These are phyloP conservation scores for Chaetura pelagica DNA, from an alignment of 2,113 vertebrate genomes.

Conservation along the genomic window DNA sequence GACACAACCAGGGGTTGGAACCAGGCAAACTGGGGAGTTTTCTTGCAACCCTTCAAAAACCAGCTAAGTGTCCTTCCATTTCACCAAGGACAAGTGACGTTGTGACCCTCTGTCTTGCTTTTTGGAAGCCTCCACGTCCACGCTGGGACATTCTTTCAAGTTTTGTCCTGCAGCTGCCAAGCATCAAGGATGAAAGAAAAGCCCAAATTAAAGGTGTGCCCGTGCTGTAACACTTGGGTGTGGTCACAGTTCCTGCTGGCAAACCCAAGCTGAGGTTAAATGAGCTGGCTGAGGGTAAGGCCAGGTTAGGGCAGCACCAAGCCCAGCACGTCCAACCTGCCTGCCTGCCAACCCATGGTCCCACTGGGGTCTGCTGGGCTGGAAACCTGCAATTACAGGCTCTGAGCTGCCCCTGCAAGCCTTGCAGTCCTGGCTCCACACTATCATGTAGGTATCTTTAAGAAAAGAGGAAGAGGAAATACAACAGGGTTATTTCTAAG, in stretches of 20 bases:
- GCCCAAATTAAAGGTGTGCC: neutral
- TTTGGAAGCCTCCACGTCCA: neutral
- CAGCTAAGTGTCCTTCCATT: neutral
- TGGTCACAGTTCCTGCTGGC: neutral
- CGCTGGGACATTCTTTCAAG: neutral
- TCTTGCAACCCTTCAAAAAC: neutral
- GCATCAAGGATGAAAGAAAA: neutral
- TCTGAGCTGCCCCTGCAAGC: neutral
- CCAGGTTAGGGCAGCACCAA: neutral
- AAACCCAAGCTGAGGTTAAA: neutral
- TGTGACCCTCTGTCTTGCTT: neutral
- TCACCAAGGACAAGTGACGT: neutral
- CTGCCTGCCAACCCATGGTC: accelerated
- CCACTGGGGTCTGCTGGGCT: neutral
- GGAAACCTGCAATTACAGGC: neutral
- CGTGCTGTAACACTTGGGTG: neutral
- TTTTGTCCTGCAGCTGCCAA: neutral
- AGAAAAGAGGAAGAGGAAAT: neutral
- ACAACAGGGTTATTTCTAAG: neutral
- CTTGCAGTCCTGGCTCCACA: neutral
- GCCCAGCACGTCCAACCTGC: neutral
- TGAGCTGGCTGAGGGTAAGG: neutral
- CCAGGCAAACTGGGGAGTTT: neutral
- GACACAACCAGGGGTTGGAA: neutral
- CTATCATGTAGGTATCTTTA: neutral